phyloP scores from a whole-genome alignment of 2,797 vertebrate species.

The Gallinago stenura region DNA sequence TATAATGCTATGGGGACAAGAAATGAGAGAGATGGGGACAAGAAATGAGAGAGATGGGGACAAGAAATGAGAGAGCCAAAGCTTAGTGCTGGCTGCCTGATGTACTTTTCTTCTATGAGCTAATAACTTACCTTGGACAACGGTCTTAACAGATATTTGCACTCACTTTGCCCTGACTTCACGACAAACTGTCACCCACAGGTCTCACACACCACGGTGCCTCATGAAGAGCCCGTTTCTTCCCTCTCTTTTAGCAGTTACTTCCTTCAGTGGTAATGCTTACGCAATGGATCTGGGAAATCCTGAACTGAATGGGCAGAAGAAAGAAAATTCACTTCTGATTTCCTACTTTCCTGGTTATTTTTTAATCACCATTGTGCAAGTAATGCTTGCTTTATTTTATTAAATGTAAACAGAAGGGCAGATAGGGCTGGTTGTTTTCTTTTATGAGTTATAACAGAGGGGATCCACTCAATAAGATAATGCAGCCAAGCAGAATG shows the following conservation, averaged over 20 bases:
- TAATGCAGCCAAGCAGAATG: not conserved
- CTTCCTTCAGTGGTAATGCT: not conserved
- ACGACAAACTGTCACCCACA: not conserved
- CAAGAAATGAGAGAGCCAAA: not conserved
- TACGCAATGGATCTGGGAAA: not conserved
- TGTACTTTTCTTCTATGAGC: not conserved
- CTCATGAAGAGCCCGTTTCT: not conserved
- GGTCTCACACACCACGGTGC: not conserved
- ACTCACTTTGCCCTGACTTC: not conserved
- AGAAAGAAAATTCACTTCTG: not conserved
- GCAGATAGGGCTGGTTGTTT: not conserved
- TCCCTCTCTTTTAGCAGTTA: not conserved
- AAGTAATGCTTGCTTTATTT: not conserved
- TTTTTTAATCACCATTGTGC: not conserved
- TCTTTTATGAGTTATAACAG: not conserved
- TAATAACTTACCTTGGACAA: not conserved
- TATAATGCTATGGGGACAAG: no score
- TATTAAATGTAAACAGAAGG: conserved; percentile 49
- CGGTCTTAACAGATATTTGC: not conserved
- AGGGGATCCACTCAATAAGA: not conserved
- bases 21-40: no score
- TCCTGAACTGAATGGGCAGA: not conserved
- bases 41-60: not conserved
- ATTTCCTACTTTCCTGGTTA: not conserved
- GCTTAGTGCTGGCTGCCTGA: not conserved